phyloP scores from a whole-genome alignment of 2,888 invertebrate genomes.

The Agrypnus murinus region DNA sequence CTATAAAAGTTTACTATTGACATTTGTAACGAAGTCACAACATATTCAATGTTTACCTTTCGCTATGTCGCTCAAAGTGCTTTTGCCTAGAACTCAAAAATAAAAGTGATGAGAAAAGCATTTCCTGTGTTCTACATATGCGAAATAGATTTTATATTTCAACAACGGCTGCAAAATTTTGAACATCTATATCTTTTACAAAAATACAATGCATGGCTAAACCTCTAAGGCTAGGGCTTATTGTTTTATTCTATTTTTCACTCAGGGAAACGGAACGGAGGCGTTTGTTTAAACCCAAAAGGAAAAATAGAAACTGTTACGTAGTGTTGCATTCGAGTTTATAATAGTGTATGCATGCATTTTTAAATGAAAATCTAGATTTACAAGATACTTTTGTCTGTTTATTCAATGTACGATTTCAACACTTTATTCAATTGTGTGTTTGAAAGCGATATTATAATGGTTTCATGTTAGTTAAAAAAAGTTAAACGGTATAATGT shows the following conservation, averaged over 20 bases:
- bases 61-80: background rate
- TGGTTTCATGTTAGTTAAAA: too few relatives aligned
- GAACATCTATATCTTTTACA: constrained; percentile 27
- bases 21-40: constrained; percentile 15
- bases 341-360: too few relatives aligned
- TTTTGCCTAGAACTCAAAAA: background rate
- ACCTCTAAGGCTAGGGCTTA: constrained; percentile 17
- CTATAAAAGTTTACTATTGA: constrained; percentile 8
- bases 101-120: background rate
- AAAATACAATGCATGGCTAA: constrained; percentile 22
- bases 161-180: constrained; percentile 16
- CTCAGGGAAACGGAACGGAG: background rate
- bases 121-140: constrained; percentile 14
- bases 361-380: too few relatives aligned
- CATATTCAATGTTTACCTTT: constrained; percentile 9
- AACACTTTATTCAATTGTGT: too few relatives aligned
- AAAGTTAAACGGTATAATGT: too few relatives aligned
- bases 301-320: too few relatives aligned
- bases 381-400: too few relatives aligned
- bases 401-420: too few relatives aligned
- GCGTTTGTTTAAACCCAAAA: background rate
- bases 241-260: constrained; percentile 25
- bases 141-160: constrained; percentile 24
- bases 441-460: too few relatives aligned
- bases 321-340: too few relatives aligned